These are phyloP conservation scores for Oppia nitens DNA, from an alignment of 1,140 invertebrate genomes.

Conservation along the genomic window DNA sequence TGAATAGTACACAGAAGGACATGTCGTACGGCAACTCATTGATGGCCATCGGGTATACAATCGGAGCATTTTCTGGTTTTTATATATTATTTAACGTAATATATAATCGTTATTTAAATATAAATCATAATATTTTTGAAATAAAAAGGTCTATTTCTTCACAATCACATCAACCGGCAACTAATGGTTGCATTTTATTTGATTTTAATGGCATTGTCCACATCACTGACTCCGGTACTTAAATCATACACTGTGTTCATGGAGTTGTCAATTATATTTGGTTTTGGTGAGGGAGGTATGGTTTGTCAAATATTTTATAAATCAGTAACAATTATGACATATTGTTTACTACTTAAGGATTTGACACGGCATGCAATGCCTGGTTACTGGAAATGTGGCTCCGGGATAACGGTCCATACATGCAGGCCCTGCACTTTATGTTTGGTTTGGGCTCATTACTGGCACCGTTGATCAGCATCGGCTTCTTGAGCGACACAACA, in stretches of 20 bases:
- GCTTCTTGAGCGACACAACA: constrained; percentile 27
- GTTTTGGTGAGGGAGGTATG: constrained; percentile 2
- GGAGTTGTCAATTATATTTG: neutral
- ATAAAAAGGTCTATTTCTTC: neutral
- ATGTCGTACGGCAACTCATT: constrained; percentile 2
- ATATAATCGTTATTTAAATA: neutral
- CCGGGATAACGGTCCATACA: constrained; percentile 31
- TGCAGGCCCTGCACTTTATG: constrained; percentile 36
- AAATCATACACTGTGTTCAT: neutral
- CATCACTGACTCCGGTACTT: neutral
- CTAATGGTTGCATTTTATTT: neutral
- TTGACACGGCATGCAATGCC: constrained; percentile 1
- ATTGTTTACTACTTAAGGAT: neutral
- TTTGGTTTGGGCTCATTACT: constrained; percentile 36
- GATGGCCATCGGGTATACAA: neutral
- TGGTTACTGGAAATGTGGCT: constrained; percentile 32
- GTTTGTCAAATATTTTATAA: neutral
- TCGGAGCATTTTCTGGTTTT: constrained; percentile 2
- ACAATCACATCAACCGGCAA: constrained; percentile 8
- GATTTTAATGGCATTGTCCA: neutral
- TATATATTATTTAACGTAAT: neutral
- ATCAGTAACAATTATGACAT: neutral
- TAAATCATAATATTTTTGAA: neutral
- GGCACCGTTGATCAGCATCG: constrained; percentile 33
- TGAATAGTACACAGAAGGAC: neutral